Evolutionary conservation across 2,797 vertebrate species (phyloP), one percentile per base, ranked within the genome.

Genomic region (Syngnathus rostellatus): DNA sequence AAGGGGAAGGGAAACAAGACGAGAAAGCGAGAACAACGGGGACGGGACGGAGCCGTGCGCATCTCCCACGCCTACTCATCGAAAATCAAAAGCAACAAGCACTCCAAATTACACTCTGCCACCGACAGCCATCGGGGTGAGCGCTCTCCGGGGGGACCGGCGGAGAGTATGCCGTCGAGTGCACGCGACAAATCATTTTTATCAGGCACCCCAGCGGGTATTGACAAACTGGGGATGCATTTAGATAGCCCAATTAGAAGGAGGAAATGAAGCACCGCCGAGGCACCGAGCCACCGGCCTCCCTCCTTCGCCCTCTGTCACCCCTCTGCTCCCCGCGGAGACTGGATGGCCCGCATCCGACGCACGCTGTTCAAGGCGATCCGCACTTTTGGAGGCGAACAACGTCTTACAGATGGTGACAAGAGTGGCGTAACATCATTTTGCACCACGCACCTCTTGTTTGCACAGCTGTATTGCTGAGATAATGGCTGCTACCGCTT

Each of bases 211-310:
- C 88, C 82, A 68, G 81, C 74, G 89, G 89, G 88, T 90, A 89
- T 91, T 86, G 88, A 89, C 88, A 90, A 89, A 88, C 82, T 74
- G 61, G 86, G 87, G 88, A 89, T 92, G 90, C 90, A 91, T 92
- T 92, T 91, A 92, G 88, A 92, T 89, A 87, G 89, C 83, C 86
- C 88, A 91, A 92, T 92, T 92, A 92, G 91, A 89, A 88, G 21
- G 76, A 77, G 89, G 88, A 89, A 91, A 90, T 87, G 88, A 90
- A 87, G 84, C 81, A 65, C 81, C 81, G 81, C 85, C 68, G 86
- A 86, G 83, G 80, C 84, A 81, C 85, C 88, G 84, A 82, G 83
- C 80, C 75, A 84, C 74, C 70, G 70, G 75, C 77, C 77, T 75
- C 77, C 74, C 81, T 83, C 79, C 72, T 70, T 67, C 71, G 73